Percentiles rank a stretch among this genome's conserved stretches.
These are phyloP conservation scores for Sphaerophoria rueppellii DNA, from an alignment of 2,888 invertebrate genomes.

Conservation along the genomic window DNA sequence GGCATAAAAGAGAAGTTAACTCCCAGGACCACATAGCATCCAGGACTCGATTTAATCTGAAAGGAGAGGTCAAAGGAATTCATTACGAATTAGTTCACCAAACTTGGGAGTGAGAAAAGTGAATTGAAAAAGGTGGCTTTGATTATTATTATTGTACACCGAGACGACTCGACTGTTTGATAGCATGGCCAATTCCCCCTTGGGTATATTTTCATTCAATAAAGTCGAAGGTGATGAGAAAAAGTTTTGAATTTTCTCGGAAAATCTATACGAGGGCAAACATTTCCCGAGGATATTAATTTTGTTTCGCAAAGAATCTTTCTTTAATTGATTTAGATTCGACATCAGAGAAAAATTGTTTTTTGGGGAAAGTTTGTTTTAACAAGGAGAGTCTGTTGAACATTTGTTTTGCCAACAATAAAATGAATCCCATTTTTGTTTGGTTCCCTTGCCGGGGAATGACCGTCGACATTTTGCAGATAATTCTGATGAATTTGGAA, in stretches of 20 bases:
- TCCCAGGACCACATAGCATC: constrained; percentile 1
- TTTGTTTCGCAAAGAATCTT: constrained; percentile 11
- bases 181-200: not conserved
- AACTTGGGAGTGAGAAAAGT: constrained; percentile 2
- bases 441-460: too few relatives aligned
- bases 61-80: constrained; percentile 44
- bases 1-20: constrained; percentile 1
- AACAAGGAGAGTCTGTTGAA: too few relatives aligned
- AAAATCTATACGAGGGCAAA: constrained; percentile 19
- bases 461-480: too few relatives aligned
- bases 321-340: constrained; percentile 40
- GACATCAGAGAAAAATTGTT: not conserved
- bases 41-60: constrained; percentile 37
- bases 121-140: not conserved
- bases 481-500: too few relatives aligned
- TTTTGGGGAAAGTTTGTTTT: too few relatives aligned
- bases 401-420: too few relatives aligned
- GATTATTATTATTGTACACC: not conserved
- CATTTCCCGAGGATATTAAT: constrained; percentile 9
- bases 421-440: too few relatives aligned
- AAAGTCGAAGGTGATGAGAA: constrained; percentile 15
- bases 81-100: constrained; percentile 26
- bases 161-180: not conserved
- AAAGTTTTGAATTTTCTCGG: constrained; percentile 25
- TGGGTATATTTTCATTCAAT: constrained; percentile 11